Evolutionary conservation across 1,140 invertebrate species (phyloP).

Genomic region (Samia ricini): DNA sequence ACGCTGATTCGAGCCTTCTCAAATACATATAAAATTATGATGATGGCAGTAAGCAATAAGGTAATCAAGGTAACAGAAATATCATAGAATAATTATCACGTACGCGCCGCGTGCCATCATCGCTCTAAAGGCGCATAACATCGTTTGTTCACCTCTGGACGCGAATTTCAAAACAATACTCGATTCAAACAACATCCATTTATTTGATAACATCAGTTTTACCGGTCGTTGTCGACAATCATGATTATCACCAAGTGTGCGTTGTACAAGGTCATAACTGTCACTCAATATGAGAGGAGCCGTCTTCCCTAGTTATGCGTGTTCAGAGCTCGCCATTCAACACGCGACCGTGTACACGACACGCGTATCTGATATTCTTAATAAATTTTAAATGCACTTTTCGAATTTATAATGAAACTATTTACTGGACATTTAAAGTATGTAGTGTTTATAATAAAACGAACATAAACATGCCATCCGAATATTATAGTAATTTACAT

Average conservation of each 20-base stretch:
- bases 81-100: neutral
- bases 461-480: neutral
- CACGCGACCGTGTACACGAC: constrained; percentile 12
- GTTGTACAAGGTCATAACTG: constrained; percentile 41
- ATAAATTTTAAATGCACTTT: neutral
- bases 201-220: constrained; percentile 18
- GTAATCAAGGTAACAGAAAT: neutral
- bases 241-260: constrained; percentile 28
- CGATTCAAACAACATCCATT: neutral
- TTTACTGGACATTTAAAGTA: neutral
- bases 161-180: constrained; percentile 1
- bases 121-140: neutral
- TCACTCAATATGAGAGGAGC: constrained; percentile 17
- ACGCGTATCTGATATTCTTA: neutral
- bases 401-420: neutral
- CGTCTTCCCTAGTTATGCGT: constrained; percentile 17
- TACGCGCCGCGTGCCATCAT: neutral
- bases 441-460: neutral
- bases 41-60: neutral
- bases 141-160: neutral
- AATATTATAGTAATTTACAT: neutral
- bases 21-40: neutral
- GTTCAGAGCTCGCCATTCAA: constrained; percentile 17
- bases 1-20: constrained; percentile 14
- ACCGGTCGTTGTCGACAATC: constrained; percentile 17